Base-by-base conservation (phyloP, 2,888 invertebrate genomes). In the Hydropsyche betteni region DNA sequence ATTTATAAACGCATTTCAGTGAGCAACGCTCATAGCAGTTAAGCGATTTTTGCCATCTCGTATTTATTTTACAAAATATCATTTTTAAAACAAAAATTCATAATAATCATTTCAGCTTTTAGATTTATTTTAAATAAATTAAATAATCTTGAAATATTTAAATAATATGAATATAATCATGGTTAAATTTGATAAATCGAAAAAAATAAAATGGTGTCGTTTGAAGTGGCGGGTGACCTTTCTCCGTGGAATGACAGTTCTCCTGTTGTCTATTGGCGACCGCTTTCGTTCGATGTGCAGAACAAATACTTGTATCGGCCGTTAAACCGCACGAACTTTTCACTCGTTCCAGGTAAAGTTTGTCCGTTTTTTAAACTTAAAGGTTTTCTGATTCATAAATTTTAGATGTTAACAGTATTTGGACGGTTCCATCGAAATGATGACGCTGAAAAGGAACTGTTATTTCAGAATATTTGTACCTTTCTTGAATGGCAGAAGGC, bases 241-340 rank as follows among this genome's bases (percentile, higher is more conserved):
- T 64, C 24, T 36, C 64, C n/a, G 36, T 1, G 1, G 34, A 64
- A 64, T 64, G 64, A 64, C 64, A 64, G 64, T 64, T 64, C 16
- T 12, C 2, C n/a, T 36, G 36, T 64, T 64, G 64, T 64, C 64
- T 64, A 64, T 34, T 8, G 64, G n/a, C 36, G 64, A n/a, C 34
- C 33, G 64, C 64, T 64, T 24, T 64, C 64, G 34, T 24, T 8
- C 36, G 34, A 64, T 36, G 36, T 64, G 36, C 64, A 36, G 34
- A 34, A 34, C 5, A 36, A 36, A 64, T 8, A 36, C 8, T 51
- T 8, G 24, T 16, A 10, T 61, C 33, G 16, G 16, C 33, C 61
- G 33, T 10, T 64, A 7, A 36, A 64, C 64, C 6, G 36, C 10
- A 5, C 64, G 8, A 10, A 64, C 33, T 24, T 34, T 64, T 64